Base-by-base conservation (phyloP, 37 sponge, comb jelly and placozoan species). In the Mnemiopsis leidyi region DNA sequence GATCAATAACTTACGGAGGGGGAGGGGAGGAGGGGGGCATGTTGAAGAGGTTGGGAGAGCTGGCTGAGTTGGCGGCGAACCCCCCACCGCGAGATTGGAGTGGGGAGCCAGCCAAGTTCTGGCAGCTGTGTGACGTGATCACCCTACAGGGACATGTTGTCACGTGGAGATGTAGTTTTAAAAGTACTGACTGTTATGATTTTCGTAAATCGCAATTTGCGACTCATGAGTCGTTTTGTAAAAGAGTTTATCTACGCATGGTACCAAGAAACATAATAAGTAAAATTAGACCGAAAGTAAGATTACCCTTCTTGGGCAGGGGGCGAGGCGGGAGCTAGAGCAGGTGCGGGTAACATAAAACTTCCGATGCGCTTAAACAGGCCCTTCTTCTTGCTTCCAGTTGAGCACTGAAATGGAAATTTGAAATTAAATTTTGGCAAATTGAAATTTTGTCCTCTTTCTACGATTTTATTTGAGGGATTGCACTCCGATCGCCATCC, bases 281-380 rank as follows among this genome's bases (percentile, higher is more conserved):
- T 48, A 48, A 48, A 18, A 48, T n/a, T n/a, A n/a, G n/a, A n/a
- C n/a, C n/a, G n/a, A n/a, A n/a, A n/a, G n/a, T n/a, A n/a, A n/a
- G n/a, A n/a, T n/a, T 48, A 77, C 79, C 79, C 32, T 32, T 77
- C 79, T 32, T 77, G 79, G 5, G 79, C 79, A 3, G 33, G 33
- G 79, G 79, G 79, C 1, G 79, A 77, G 21, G 79, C 79, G 61
- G 61, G 61, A 3, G 79, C 16, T 1, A 77, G 79, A 32, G 79
- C 79, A 1, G 79, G 35, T 1, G 79, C 32, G 16, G 90, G 90
- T 20, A 40, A 33, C 90, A 85, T 85, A 61, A 85, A 85, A 23
- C 90, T 85, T 20, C 90, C 61, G 9, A 85, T 85, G 29, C 90
- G 38, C 48, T 85, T 85, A 37, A 85, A 85, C 0, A 85, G 5